phyloP scores from a whole-genome alignment of 2,113 vertebrate genomes.

The Perccottus glenii region DNA sequence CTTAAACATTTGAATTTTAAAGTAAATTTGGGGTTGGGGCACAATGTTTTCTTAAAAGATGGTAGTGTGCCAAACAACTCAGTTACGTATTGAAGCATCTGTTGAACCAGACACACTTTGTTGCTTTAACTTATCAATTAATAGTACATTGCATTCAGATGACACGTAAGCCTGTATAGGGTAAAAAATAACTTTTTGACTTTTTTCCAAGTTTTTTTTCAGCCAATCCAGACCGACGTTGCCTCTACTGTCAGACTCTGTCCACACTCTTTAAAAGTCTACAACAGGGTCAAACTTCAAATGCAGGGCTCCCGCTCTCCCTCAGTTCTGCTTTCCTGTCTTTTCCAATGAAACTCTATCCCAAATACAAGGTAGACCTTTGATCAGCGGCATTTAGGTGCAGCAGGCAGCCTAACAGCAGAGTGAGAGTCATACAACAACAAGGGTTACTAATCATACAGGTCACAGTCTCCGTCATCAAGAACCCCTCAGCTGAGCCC shows the following conservation, averaged over 20 bases:
- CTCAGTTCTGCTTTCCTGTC: constrained; percentile 30
- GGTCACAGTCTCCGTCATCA: constrained; percentile 55
- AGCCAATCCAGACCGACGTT: too few species aligned
- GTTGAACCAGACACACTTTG: too few species aligned
- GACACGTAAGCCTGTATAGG: too few species aligned
- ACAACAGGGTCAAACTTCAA: constrained; percentile 30
- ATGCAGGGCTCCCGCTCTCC: constrained; percentile 35
- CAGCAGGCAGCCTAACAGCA: not conserved
- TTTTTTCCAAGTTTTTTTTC: too few species aligned
- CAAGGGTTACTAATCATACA: constrained; percentile 39
- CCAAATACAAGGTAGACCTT: constrained; percentile 39
- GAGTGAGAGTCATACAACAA: constrained; percentile 43
- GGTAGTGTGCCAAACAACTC: too few species aligned
- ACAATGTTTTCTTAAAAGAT: too few species aligned
- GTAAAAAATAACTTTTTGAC: too few species aligned
- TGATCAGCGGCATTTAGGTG: constrained; percentile 58
- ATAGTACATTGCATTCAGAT: too few species aligned
- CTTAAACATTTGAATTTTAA: too few species aligned
- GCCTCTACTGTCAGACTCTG: constrained; percentile 16
- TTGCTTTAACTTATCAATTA: too few species aligned
- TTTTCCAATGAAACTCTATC: constrained; percentile 27
- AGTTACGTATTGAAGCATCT: too few species aligned
- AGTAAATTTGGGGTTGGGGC: too few species aligned
- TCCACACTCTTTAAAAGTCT: constrained; percentile 32
- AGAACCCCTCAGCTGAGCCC: constrained; percentile 42